These are phyloP conservation scores for Micromesistius poutassou DNA, from an alignment of 2,797 vertebrate species.

Conservation along the genomic window DNA sequence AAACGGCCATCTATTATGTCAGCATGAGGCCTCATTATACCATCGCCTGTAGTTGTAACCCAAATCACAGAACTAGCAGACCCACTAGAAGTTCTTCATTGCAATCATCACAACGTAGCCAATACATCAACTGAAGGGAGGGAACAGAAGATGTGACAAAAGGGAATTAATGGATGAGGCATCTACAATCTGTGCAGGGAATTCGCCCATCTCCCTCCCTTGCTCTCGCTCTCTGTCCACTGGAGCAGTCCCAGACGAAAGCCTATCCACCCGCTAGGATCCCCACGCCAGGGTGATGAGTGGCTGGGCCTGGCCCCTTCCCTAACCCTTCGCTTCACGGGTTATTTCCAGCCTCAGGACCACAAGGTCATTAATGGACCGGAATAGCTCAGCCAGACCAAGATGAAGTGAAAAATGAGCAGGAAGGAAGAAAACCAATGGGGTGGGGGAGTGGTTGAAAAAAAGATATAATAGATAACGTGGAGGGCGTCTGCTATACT, in stretches of 20 bases:
- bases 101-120: background rate
- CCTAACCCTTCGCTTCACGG: slow-evolving; percentile 22
- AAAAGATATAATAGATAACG: background rate
- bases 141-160: background rate
- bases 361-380: slow-evolving; percentile 41
- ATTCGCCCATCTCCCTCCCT: background rate
- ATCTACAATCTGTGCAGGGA: background rate
- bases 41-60: background rate
- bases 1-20: background rate
- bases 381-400: slow-evolving; percentile 29
- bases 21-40: background rate
- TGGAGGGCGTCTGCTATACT: background rate
- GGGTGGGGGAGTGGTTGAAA: no score
- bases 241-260: background rate
- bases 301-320: slow-evolving; percentile 9
- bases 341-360: slow-evolving; percentile 41
- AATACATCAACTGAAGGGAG: background rate
- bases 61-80: background rate
- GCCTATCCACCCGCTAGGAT: background rate
- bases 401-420: slow-evolving; percentile 10
- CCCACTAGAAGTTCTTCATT: background rate
- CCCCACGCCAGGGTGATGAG: background rate
- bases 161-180: background rate
- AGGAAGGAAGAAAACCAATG: slow-evolving; percentile 4
- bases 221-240: background rate